Evolutionary conservation across 2,113 vertebrate species (phyloP).

Genomic region (Brachyistius frenatus): DNA sequence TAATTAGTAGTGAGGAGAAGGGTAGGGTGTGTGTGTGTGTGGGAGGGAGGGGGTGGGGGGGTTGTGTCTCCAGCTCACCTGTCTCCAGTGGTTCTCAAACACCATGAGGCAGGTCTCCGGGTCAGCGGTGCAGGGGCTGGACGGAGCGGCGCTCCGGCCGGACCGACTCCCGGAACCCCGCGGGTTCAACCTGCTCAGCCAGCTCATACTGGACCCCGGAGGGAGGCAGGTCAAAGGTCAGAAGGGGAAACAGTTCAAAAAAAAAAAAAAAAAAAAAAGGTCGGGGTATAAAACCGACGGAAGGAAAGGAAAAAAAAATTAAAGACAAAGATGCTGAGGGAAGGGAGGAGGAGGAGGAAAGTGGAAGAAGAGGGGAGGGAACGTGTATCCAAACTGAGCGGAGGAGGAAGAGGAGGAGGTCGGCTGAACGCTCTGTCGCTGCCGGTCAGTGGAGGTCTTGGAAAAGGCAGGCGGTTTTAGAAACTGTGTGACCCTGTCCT

Average conservation of each 20-base stretch:
- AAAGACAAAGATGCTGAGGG: accelerated
- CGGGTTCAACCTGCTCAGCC: conserved; percentile 94
- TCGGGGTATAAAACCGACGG: neutral
- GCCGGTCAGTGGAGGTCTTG: conserved; percentile 32
- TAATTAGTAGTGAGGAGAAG: too few species aligned
- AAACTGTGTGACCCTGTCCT: conserved; percentile 64
- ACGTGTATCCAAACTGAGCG: conserved; percentile 6
- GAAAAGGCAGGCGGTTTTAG: conserved; percentile 40
- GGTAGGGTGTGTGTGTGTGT: too few species aligned
- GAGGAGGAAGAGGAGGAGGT: conserved; percentile 31
- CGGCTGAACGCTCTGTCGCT: conserved; percentile 41
- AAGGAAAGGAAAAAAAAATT: neutral
- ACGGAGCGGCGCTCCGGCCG: conserved; percentile 82
- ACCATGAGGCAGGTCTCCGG: conserved; percentile 98
- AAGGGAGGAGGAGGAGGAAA: neutral
- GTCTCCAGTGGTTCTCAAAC: conserved; percentile 97
- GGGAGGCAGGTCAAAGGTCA: conserved; percentile 1
- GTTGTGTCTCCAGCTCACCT: conserved; percentile 82
- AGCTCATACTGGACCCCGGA: conserved; percentile 90
- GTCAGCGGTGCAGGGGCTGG: conserved; percentile 90
- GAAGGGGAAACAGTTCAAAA: neutral
- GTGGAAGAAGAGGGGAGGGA: neutral
- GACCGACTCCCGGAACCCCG: conserved; percentile 85
- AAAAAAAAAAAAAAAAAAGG: neutral
- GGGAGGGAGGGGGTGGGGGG: too few species aligned